Conservation (phyloP, 1,140 invertebrate genomes). For the Rhagoletis pomonella region DNA sequence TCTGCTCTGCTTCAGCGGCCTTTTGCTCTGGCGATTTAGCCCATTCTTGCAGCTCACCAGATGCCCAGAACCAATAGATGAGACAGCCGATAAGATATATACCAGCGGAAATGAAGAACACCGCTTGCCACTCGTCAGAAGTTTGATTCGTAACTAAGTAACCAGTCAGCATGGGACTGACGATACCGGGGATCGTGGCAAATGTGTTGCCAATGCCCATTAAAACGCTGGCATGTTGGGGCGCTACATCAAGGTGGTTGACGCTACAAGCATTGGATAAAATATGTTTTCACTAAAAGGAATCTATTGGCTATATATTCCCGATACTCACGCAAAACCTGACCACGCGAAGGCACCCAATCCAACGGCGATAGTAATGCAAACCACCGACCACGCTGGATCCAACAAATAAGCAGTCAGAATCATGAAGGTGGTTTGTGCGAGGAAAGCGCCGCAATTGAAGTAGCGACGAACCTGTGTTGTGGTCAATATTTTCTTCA, state of each 20-base stretch:
- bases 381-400: conserved; percentile 81
- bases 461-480: conserved; percentile 85
- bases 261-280: conserved; percentile 77
- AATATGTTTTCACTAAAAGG: neutral
- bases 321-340: conserved; percentile 83
- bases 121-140: conserved; percentile 85
- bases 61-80: conserved; percentile 86
- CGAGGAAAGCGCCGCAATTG: conserved; percentile 86
- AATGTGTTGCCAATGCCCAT: conserved; percentile 93
- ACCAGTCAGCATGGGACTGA: conserved; percentile 87
- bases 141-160: conserved; percentile 84
- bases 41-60: conserved; percentile 88
- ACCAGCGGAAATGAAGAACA: conserved; percentile 87
- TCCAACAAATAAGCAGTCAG: conserved; percentile 82
- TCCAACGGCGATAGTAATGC: conserved; percentile 89
- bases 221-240: conserved; percentile 86
- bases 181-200: conserved; percentile 90
- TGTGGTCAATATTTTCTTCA: conserved; percentile 79
- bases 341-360: conserved; percentile 92
- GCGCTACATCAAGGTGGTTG: conserved; percentile 91
- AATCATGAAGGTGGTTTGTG: conserved; percentile 90
- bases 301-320: neutral
- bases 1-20: neutral
- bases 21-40: conserved; percentile 74
- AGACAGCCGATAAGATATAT: conserved; percentile 87